phyloP scores from a whole-genome alignment of 2,113 vertebrate species.

The Turdus rufiventris region DNA sequence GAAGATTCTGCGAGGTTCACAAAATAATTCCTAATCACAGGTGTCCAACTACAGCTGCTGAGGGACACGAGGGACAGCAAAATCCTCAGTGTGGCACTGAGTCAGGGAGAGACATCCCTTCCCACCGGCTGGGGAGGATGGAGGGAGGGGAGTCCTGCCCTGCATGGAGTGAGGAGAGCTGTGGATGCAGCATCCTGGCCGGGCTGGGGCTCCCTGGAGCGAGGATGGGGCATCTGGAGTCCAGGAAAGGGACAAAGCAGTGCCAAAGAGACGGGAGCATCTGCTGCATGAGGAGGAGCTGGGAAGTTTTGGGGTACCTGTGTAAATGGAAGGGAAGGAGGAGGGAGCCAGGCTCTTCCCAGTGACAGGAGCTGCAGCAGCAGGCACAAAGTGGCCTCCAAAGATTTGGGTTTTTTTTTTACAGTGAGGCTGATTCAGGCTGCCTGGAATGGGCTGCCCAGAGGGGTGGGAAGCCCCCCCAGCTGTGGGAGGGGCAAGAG shows the following conservation, averaged over 20 bases:
- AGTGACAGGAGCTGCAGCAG: background rate
- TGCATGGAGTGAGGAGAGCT: rapidly evolving
- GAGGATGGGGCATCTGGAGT: background rate
- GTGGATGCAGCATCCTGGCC: background rate
- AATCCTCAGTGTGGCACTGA: background rate
- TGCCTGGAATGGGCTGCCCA: background rate
- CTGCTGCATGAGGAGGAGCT: rapidly evolving
- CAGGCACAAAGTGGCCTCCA: background rate
- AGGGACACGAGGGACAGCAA: background rate
- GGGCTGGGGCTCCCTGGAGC: background rate
- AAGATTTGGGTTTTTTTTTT: rapidly evolving
- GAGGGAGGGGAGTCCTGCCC: background rate
- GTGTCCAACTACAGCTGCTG: background rate
- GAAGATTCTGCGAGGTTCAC: rapidly evolving
- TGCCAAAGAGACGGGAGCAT: background rate
- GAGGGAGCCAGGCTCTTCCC: background rate
- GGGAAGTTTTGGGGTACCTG: rapidly evolving
- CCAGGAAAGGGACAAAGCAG: background rate
- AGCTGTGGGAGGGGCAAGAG: rapidly evolving
- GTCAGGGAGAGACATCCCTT: background rate
- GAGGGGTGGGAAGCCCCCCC: rapidly evolving
- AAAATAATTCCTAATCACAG: background rate
- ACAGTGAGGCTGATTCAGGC: rapidly evolving
- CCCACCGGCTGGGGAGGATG: background rate
- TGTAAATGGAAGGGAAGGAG: background rate